Conservation (phyloP, 2,888 invertebrate genomes). For the Drosophila peninsularis region DNA sequence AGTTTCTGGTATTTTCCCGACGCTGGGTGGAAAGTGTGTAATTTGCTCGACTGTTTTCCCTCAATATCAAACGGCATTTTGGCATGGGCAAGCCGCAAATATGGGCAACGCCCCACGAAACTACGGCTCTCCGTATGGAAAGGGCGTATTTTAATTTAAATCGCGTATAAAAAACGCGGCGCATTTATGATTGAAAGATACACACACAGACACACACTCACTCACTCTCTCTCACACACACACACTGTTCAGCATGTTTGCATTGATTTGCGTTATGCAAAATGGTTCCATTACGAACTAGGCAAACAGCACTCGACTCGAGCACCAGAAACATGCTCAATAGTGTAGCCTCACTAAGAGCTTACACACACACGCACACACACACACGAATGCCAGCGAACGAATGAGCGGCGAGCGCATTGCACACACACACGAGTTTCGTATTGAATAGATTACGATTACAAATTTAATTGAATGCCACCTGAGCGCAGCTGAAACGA, state of each 20-base stretch:
- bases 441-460: conserved; percentile 73
- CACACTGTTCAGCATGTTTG: conserved; percentile 45
- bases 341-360: conserved; percentile 39
- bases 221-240: conserved; percentile 7
- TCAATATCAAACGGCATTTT: conserved; percentile 51
- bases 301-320: conserved; percentile 33
- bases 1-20: conserved; percentile 37
- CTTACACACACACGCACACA: conserved; percentile 2
- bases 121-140: conserved; percentile 54
- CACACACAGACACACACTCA: conserved; percentile 27
- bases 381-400: conserved; percentile 26
- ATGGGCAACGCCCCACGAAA: conserved; percentile 59
- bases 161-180: conserved; percentile 57
- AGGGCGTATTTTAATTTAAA: conserved; percentile 72
- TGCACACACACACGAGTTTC: conserved; percentile 50
- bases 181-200: conserved; percentile 62
- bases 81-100: conserved; percentile 32
- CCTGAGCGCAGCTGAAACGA: conserved; percentile 67
- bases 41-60: conserved; percentile 29
- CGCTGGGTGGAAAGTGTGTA: conserved; percentile 25
- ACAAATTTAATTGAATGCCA: conserved; percentile 77
- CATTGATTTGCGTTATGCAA: conserved; percentile 21
- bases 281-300: conserved; percentile 12
- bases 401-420: conserved; percentile 65
- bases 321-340: conserved; percentile 39